phyloP scores from a whole-genome alignment of 2,113 vertebrate species.

The Ifrita kowaldi region DNA sequence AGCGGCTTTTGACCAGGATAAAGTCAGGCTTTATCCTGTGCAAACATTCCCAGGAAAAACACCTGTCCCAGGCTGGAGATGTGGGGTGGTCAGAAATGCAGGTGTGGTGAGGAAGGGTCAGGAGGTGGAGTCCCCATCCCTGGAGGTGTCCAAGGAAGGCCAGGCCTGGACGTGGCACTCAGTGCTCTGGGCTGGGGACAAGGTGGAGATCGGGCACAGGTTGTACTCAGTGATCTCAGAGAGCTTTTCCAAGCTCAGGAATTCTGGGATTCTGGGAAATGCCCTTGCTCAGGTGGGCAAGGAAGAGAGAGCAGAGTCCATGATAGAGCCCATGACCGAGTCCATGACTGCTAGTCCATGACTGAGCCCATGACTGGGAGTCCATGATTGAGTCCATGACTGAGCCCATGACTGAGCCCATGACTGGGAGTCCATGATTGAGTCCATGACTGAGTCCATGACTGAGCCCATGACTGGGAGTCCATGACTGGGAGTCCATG shows the following conservation, averaged over 20 bases:
- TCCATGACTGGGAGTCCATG: background rate
- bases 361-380: background rate
- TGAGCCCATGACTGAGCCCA: no score
- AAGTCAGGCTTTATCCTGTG: background rate
- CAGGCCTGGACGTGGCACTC: background rate
- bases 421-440: background rate
- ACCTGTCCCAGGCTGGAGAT: background rate
- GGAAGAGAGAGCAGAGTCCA: background rate
- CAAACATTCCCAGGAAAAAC: background rate
- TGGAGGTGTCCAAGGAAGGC: accelerated
- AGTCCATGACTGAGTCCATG: background rate
- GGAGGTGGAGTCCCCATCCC: background rate
- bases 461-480: background rate
- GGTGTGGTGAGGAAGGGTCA: background rate
- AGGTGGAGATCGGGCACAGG: background rate
- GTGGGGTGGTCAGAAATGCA: background rate
- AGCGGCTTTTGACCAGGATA: background rate
- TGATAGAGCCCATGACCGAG: background rate
- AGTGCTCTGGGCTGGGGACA: background rate
- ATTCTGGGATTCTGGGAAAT: background rate
- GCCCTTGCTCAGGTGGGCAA: background rate
- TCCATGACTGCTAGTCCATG: no score
- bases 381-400: background rate
- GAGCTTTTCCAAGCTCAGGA: background rate
- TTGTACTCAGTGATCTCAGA: accelerated